Base-by-base conservation (phyloP, 2,797 vertebrate species). In the Falco peregrinus region DNA sequence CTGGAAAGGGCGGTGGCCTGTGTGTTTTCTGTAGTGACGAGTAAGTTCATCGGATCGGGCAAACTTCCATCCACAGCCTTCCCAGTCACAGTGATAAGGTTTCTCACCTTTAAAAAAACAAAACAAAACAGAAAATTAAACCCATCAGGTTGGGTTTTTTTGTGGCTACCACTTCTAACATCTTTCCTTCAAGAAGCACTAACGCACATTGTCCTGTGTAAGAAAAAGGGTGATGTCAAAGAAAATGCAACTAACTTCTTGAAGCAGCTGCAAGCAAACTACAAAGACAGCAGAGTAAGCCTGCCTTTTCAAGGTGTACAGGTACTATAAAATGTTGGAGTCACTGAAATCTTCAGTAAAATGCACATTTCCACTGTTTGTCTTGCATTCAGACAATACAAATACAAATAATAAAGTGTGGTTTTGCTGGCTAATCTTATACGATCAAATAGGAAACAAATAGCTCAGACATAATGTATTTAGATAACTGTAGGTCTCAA, bases 11-110 rank as follows among this genome's bases (percentile, higher is more conserved):
- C 99, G 99, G 96, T 99, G 99, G 57, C 99, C 99, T 0, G 99
- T 99, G 97, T 99, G 99, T 92, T 99, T 99, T 83, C 99, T 98
- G 97, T 99, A 99, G 97, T 99, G 99, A 95, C 99, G 98, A 5
- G 99, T 99, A 97, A 99, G 98, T 98, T 99, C 99, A 85, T 99
- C 99, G 0, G 99, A 99, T 83, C 99, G 98, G 94, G 99, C 99
- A 61, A 99, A 99, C 90, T 99, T 99, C 99, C 99, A 99, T 93
- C 98, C 99, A 25, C 99, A 99, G 93, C 99, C 99, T 35, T 99
- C 99, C 99, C 99, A 99, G 29, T 99, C 98, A 97, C 99, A 99
- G 90, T 99, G 99, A 96, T 99, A 99, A 8, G 99, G 99, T 83
- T 99, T 99, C 96, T 99, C 99, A 92, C 99, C 99, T 99, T 97